A percentile compares a stretch with the other conserved stretches of the same genome.
Evolutionary conservation across 2,888 invertebrate genomes (phyloP).

Genomic region (Limenitis camilla): DNA sequence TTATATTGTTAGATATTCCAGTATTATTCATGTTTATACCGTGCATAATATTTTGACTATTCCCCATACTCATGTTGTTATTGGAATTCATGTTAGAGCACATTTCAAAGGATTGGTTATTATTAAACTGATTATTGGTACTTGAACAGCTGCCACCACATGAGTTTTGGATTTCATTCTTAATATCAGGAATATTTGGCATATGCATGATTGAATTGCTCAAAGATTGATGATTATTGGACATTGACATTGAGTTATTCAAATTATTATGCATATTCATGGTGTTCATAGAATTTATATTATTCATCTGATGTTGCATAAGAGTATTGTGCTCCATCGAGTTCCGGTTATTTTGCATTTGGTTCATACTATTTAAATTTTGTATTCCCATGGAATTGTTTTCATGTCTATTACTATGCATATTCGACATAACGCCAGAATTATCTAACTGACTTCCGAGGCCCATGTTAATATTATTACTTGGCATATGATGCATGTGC

Average conservation of each 20-base stretch:
- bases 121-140: conserved; percentile 51
- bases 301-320: conserved; percentile 66
- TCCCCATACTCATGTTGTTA: conserved; percentile 48
- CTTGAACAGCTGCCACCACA: conserved; percentile 64
- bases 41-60: conserved; percentile 56
- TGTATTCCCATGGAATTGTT: conserved; percentile 56
- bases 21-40: conserved; percentile 55
- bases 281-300: conserved; percentile 50
- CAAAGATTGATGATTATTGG: conserved; percentile 57
- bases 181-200: conserved; percentile 65
- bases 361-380: conserved; percentile 58
- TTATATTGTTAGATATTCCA: conserved; percentile 56
- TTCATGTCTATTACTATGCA: conserved; percentile 61
- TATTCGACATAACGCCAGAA: conserved; percentile 46
- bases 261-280: conserved; percentile 61
- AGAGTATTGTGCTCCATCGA: conserved; percentile 60
- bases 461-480: conserved; percentile 49
- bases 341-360: conserved; percentile 59
- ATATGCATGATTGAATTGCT: conserved; percentile 60
- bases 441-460: conserved; percentile 58
- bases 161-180: conserved; percentile 64
- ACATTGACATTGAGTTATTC: conserved; percentile 58
- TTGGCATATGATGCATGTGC: conserved; percentile 66
- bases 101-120: conserved; percentile 57
- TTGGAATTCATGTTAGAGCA: conserved; percentile 55